Evolutionary conservation across 2,888 invertebrate species (phyloP).

Genomic region (Dicyrtoma fusca): DNA sequence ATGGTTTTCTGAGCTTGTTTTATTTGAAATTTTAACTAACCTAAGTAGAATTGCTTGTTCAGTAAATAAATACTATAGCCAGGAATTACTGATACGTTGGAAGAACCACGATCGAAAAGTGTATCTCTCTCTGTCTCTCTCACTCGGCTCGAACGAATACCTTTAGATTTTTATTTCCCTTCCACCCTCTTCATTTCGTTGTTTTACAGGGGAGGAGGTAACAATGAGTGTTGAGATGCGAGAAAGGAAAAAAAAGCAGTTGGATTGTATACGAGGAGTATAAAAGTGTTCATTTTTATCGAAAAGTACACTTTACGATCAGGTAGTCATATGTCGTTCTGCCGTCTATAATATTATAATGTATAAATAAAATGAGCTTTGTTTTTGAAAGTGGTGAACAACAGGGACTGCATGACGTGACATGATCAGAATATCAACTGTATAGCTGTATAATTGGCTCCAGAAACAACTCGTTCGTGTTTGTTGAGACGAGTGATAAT

Average conservation of each 20-base stretch:
- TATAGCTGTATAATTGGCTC: conserved; percentile 30
- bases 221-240: conserved; percentile 15
- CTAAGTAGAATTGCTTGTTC: conserved; percentile 33
- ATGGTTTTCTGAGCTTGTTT: not conserved
- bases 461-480: conserved; percentile 22
- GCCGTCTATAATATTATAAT: no score
- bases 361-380: no score
- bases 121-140: no score
- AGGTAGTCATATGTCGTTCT: no score
- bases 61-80: conserved; percentile 22
- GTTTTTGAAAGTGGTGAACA: no score
- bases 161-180: conserved; percentile 27
- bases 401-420: not conserved
- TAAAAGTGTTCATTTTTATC: conserved; percentile 15
- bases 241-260: not conserved
- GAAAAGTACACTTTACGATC: not conserved
- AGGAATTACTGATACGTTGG: not conserved
- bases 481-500: conserved; percentile 27
- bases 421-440: conserved; percentile 11
- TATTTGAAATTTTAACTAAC: conserved; percentile 19
- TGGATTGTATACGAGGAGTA: not conserved
- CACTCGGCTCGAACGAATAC: no score
- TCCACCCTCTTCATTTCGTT: not conserved
- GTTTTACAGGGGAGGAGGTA: not conserved
- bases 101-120: no score